Conservation (phyloP, 2,888 invertebrate species). For the Nudaria mundana region DNA sequence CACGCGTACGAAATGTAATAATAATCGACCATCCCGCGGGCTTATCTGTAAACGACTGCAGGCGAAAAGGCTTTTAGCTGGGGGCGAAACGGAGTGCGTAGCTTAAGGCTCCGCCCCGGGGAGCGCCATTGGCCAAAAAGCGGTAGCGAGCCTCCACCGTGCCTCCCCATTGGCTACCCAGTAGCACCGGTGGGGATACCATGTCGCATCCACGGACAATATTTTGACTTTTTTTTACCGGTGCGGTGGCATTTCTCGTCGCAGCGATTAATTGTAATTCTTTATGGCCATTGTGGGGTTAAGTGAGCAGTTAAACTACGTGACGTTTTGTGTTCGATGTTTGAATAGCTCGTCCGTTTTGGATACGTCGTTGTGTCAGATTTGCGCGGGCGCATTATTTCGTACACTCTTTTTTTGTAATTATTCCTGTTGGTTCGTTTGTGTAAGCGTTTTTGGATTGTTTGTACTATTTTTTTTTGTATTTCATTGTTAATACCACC, state of each 20-base stretch:
- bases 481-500: constrained; percentile 22
- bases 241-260: constrained; percentile 74
- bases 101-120: constrained; percentile 78
- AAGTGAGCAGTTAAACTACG: constrained; percentile 73
- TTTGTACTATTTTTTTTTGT: constrained; percentile 37
- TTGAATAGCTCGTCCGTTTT: constrained; percentile 48
- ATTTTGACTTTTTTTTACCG: constrained; percentile 76
- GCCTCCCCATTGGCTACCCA: constrained; percentile 68
- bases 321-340: constrained; percentile 59
- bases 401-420: constrained; percentile 42
- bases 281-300: constrained; percentile 77
- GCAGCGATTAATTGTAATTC: constrained; percentile 78
- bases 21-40: constrained; percentile 80
- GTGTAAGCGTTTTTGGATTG: constrained; percentile 41
- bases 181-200: constrained; percentile 59
- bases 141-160: constrained; percentile 55
- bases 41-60: constrained; percentile 81
- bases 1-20: constrained; percentile 74
- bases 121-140: constrained; percentile 67
- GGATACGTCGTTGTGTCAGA: constrained; percentile 40
- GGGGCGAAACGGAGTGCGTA: constrained; percentile 75
- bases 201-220: constrained; percentile 60
- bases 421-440: constrained; percentile 43
- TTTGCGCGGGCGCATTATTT: constrained; percentile 56
- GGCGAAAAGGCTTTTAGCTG: constrained; percentile 79